phyloP scores from a whole-genome alignment of 2,113 vertebrate genomes.

The Pimephales promelas region DNA sequence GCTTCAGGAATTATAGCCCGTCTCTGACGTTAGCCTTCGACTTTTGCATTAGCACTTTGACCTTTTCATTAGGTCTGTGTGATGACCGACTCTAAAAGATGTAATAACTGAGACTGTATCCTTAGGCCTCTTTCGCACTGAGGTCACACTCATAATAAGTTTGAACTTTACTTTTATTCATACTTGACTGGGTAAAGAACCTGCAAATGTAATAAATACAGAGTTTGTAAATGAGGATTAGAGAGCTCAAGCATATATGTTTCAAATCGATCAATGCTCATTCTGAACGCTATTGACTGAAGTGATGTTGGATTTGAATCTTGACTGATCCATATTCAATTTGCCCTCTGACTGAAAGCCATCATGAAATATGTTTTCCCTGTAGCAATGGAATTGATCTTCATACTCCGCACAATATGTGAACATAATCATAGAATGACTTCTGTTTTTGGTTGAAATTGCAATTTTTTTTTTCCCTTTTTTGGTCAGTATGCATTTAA shows the following conservation, averaged over 20 bases:
- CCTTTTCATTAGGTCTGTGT: neutral
- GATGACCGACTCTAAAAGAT: slow-evolving; percentile 10
- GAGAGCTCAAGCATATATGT: slow-evolving; percentile 31
- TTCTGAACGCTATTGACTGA: slow-evolving; percentile 47
- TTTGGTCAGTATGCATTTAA: neutral
- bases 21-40: slow-evolving; percentile 41
- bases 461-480: neutral
- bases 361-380: slow-evolving; percentile 40
- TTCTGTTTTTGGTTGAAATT: neutral
- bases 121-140: neutral
- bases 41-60: slow-evolving; percentile 10
- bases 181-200: slow-evolving; percentile 15
- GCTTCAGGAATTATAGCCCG: neutral
- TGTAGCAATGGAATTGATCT: slow-evolving; percentile 47
- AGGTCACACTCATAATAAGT: slow-evolving; percentile 31
- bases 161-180: slow-evolving; percentile 49
- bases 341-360: slow-evolving; percentile 46
- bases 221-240: slow-evolving; percentile 34
- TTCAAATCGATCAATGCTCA: slow-evolving; percentile 47
- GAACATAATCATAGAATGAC: neutral
- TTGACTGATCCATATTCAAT: slow-evolving; percentile 54
- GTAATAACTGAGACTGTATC: slow-evolving; percentile 12
- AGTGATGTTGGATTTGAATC: slow-evolving; percentile 52
- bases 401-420: slow-evolving; percentile 11
- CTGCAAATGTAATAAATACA: neutral